Base-by-base conservation (phyloP, 2,113 vertebrate genomes). In the Hemibagrus wyckioides region DNA sequence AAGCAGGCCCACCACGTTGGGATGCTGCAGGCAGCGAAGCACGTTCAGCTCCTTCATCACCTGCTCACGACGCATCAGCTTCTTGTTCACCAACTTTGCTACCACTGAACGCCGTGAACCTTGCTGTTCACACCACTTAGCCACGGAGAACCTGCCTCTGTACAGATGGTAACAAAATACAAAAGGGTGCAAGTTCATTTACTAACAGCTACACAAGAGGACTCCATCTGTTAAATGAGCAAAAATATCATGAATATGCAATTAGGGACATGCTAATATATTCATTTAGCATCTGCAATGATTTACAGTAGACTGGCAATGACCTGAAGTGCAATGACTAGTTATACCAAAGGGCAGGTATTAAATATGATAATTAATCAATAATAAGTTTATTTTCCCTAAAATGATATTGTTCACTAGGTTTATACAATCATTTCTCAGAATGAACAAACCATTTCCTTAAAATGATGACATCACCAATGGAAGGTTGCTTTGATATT, bases 101-200 rank as follows among this genome's bases (percentile, higher is more conserved):
- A 97, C 98, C 92, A 98, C 97, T 11, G 95, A 91, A 83, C 94
- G 96, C 83, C 97, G 97, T 93, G 96, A 96, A 89, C 96, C 96
- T 76, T 94, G 96, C 93, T 98, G 97, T 90, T 99, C 97, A 71
- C 97, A 99, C 57, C 96, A 96, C 94, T 98, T 99, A 65, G 98
- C 97, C 2, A 99, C 97, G 73, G 98, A 97, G 94, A 99, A 99
- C 88, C 98, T 97, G 93, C 98, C 98, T 94, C 98, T 99, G 92
- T 48, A 91, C 91, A 50, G 36, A 69, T 0, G 3, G 4, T 4
- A 39, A 80, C 21, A 39, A 80, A 33, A 59, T 14, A 25, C 4
- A 23, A 39, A 23, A 39, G 5, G n/a, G 30, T 30, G 28, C n/a
- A 17, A 17, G 67, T 0, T 48, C 4, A 50, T 50, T 28, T n/a